Base-by-base conservation (phyloP, 2,888 invertebrate species). In the Melanostoma mellinum region DNA sequence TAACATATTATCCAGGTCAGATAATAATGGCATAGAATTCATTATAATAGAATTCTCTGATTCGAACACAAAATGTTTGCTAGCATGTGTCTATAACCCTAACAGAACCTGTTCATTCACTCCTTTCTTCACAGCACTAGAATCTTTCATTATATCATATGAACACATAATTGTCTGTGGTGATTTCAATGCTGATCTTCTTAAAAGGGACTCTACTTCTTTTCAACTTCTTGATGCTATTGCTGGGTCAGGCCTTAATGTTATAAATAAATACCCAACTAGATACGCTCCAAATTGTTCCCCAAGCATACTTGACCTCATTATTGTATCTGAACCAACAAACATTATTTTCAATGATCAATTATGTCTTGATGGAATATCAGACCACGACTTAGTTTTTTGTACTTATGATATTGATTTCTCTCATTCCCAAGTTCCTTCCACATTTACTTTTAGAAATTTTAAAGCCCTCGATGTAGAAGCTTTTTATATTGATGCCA, bases 161-260 rank as follows among this genome's bases (percentile, higher is more conserved):
- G 58, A 44, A 9, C 44, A 60, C n/a, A 3, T 60, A 2, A 60
- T 60, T 44, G 6, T 60, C 3, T 44, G 32, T 33, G 58, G 55
- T 42, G 42, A 42, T 42, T 42, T 42, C 9, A 42, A 42, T 42
- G 42, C 4, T 42, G 42, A 42, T 8, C 42, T 42, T 42, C 42
- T 8, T 8, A 42, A 9, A n/a, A 42, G 9, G 6, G 42, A 42
- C 8, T 42, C 42, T 3, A 3, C 9, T 6, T 42, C 42, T 3
- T 42, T 8, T 42, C 42, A 42, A n/a, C 42, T 42, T 5, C 42
- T 42, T 42, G 42, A 42, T 8, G 42, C 42, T 42, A n/a, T 42
- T 42, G 5, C 42, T 42, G 42, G 6, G 0, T 8, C 8, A n/a
- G 42, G 42, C 0, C 42, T 42, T n/a, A 6, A 5, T 3, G 42